phyloP scores from a whole-genome alignment of 2,888 invertebrate genomes.

The Limnephilus lunatus region DNA sequence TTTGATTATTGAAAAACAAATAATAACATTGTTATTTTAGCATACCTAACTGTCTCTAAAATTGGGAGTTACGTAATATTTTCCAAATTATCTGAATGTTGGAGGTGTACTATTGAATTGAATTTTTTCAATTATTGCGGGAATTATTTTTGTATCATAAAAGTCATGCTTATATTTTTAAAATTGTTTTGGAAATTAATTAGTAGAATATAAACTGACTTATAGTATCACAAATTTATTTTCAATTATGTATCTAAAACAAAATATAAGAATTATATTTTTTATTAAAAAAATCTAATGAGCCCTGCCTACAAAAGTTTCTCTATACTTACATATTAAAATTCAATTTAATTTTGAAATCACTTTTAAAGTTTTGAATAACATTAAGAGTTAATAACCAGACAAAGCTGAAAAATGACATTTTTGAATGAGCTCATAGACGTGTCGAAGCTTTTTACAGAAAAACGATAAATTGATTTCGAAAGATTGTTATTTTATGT shows the following conservation, averaged over 20 bases:
- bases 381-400: too few species aligned
- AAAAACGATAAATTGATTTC: too few species aligned
- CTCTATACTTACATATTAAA: background rate
- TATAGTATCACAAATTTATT: background rate
- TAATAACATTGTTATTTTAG: background rate
- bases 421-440: too few species aligned
- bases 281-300: background rate
- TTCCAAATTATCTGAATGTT: background rate
- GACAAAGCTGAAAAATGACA: too few species aligned
- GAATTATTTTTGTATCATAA: background rate
- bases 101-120: background rate
- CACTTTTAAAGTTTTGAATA: background rate
- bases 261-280: too few species aligned
- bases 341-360: background rate
- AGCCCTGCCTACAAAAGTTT: background rate
- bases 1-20: background rate
- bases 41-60: constrained; percentile 17
- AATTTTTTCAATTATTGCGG: background rate
- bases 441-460: too few species aligned
- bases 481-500: too few species aligned
- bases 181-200: background rate
- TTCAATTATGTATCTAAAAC: background rate
- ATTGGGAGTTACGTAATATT: background rate
- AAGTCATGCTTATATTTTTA: background rate
- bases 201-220: background rate